Conservation (phyloP, 2,797 vertebrate genomes). For the Sandelia bainsii region DNA sequence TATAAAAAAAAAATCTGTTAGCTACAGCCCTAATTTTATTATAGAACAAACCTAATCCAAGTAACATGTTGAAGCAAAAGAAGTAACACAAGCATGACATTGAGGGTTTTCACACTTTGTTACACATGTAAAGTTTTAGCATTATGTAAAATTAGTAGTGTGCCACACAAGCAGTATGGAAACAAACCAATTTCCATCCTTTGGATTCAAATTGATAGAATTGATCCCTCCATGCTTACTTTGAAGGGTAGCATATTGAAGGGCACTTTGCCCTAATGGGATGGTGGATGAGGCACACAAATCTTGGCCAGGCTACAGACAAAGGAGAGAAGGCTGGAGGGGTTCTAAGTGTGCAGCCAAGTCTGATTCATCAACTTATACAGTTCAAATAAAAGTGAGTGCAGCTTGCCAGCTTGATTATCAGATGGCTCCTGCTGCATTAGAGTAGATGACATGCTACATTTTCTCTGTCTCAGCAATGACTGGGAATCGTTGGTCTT, state of each 20-base stretch:
- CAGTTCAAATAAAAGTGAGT: conserved; percentile 73
- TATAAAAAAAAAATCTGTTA: background rate
- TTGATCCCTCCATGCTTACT: conserved; percentile 47
- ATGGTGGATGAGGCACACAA: conserved; percentile 55
- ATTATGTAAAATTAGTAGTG: background rate
- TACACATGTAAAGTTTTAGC: background rate
- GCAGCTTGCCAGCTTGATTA: conserved; percentile 75
- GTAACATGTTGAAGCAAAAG: background rate
- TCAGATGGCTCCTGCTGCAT: conserved; percentile 71
- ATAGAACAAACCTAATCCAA: background rate
- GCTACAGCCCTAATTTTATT: background rate
- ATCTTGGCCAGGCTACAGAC: conserved; percentile 63
- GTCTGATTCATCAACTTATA: conserved; percentile 80
- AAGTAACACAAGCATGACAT: background rate
- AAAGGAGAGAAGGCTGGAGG: conserved; percentile 44
- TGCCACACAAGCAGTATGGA: background rate
- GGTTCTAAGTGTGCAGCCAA: conserved; percentile 65
- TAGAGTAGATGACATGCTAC: conserved; percentile 67
- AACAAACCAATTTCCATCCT: conserved; percentile 34
- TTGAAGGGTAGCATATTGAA: conserved; percentile 53
- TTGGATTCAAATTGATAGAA: conserved; percentile 60
- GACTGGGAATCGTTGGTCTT: conserved; percentile 24
- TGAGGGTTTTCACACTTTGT: background rate
- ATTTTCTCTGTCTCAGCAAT: conserved; percentile 64
- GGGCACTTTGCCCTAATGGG: conserved; percentile 58